Evolutionary conservation across 2,797 vertebrate species (phyloP), one percentile per base, ranked within the genome.

Genomic region (Propithecus perrieri): DNA sequence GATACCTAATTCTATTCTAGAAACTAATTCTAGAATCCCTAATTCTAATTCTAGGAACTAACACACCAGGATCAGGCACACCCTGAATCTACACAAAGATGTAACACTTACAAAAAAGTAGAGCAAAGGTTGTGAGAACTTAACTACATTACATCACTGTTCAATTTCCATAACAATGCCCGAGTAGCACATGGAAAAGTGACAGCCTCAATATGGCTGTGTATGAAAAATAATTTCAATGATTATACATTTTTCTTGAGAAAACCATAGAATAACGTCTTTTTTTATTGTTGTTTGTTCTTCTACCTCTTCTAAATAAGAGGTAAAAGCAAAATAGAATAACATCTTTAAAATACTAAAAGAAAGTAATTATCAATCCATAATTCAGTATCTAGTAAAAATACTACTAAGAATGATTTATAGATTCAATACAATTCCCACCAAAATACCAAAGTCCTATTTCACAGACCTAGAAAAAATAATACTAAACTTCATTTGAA

Each of bases 321-420:
- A 55, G 7, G 53, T 55, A 22, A n/a, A 15, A 55, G 41, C 24
- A 24, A 7, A 14, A 4, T 50, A 35, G 28, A 67, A 20, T 1
- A 33, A 78, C 3, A 22, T 41, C 15, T 53, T 22, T 79, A 33
- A 38, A 79, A 67, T 67, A 5, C 28, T 30, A 18, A 67, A 33
- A 35, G 22, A 79, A 79, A 89, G 24, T 55, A 7, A 18, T 48
- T 87, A 4, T 38, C 12, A 38, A 28, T 2, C 59, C 10, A 35
- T 46, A 63, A 89, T 38, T 89, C 7, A 63, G 50, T 50, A 53
- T 26, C 18, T 35, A 78, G n/a, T 53, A 89, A 78, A 89, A 63
- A 65, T 30, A 65, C 26, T 28, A 7, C 53, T 20, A 55, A 55
- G 7, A 55, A 20, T 55, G 53, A 55, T 55, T 22, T 55, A 55